Base-by-base conservation (phyloP, 2,888 invertebrate genomes). In the Eupithecia abbreviata region DNA sequence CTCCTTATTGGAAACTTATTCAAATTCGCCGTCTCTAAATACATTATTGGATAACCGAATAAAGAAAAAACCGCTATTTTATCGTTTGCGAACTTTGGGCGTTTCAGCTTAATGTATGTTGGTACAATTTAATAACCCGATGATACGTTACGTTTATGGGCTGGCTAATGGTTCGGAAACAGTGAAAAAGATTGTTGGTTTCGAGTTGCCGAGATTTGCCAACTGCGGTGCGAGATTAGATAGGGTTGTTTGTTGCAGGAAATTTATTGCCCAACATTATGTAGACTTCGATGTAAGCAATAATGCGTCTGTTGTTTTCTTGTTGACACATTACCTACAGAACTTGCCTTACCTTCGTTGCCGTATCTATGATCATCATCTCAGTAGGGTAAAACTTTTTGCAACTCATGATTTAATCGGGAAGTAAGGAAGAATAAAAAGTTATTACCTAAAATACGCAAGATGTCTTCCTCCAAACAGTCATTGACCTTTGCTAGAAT, bases 161-260 rank as follows among this genome's bases (percentile, higher is more conserved):
- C 82, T 85, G 85, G 89, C 90, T 88, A 93, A 93, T 91, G 92
- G 90, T 77, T 85, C 89, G 90, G 93, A 93, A 93, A 90, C 86
- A 86, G 85, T 89, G 87, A 88, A 90, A 90, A 90, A 91, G 88
- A 91, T 90, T 84, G 86, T 88, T 88, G 90, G 90, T 91, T 87
- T 82, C 83, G 84, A 85, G 84, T 85, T 87, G 81, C 82, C 82
- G 78, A 82, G 77, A 82, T 79, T 75, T 82, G 79, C 81, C 79
- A 80, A 83, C 82, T 84, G 83, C 77, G 77, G 82, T 78, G 75
- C 79, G 73, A 82, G 84, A 85, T 85, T 83, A 89, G 88, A 90
- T 88, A 89, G 85, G 82, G 81, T 89, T 91, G 90, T 90, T 91
- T 91, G 90, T 90, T 88, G 87, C 85, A 84, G 84, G 82, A 84